Conservation (phyloP, 1,140 invertebrate genomes). For the Drosophila guanche region DNA sequence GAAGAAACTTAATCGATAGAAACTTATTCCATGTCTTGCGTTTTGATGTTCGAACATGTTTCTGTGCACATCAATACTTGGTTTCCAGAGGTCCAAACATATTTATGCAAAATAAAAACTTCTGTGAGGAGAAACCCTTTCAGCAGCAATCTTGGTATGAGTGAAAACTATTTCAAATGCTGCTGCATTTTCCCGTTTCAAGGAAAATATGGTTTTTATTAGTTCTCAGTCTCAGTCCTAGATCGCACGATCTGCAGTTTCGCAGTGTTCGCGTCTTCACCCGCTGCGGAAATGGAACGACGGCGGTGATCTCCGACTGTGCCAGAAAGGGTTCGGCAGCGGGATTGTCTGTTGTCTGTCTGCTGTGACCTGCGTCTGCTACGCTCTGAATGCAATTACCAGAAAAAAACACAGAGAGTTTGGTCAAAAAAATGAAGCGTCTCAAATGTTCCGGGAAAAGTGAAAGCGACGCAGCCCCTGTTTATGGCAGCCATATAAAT, state of each 20-base stretch:
- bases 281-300: constrained; percentile 71
- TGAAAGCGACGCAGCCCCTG: constrained; percentile 62
- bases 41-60: too few species aligned
- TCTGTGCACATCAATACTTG: neutral
- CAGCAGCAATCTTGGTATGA: too few species aligned
- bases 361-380: constrained; percentile 40
- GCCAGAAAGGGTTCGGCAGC: constrained; percentile 39
- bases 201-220: neutral
- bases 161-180: too few species aligned
- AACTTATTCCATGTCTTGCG: neutral
- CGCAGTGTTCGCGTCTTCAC: neutral
- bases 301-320: constrained; percentile 23
- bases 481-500: constrained; percentile 79
- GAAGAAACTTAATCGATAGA: neutral
- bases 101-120: neutral
- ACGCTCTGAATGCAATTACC: constrained; percentile 74
- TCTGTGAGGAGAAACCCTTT: neutral
- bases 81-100: neutral
- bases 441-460: constrained; percentile 69
- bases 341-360: constrained; percentile 59
- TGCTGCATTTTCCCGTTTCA: too few species aligned
- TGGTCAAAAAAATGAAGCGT: constrained; percentile 72
- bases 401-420: constrained; percentile 34
- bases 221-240: too few species aligned
- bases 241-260: neutral